Evolutionary conservation across 2,888 invertebrate genomes (phyloP).

Genomic region (Baccha elongata): DNA sequence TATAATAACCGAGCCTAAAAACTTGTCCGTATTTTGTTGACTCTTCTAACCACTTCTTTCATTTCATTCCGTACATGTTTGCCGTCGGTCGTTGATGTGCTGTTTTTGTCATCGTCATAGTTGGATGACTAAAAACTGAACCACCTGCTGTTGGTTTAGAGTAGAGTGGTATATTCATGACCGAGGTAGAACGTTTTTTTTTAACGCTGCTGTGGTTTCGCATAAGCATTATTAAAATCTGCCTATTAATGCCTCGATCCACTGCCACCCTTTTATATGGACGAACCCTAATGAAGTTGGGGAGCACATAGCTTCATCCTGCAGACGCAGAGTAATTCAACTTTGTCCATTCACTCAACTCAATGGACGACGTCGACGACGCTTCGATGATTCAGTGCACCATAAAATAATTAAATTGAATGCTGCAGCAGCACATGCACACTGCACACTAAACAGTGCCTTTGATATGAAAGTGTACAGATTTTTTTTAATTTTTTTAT

Average conservation of each 20-base stretch:
- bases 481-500: constrained; percentile 4
- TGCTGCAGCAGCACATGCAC: constrained; percentile 43
- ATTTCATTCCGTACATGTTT: background rate
- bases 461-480: background rate
- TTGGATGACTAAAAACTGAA: constrained; percentile 65
- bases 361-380: background rate
- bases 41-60: background rate
- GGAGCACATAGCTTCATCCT: background rate
- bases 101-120: constrained; percentile 57
- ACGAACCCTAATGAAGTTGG: no score
- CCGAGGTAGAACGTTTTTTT: constrained; percentile 29
- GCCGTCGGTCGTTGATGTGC: background rate
- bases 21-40: constrained; percentile 16
- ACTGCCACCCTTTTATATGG: no score
- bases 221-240: constrained; percentile 70
- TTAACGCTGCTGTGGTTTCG: constrained; percentile 62
- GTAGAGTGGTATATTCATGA: constrained; percentile 49
- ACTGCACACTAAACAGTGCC: background rate
- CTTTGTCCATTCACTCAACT: constrained; percentile 10
- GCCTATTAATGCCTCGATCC: constrained; percentile 40
- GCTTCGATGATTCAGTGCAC: constrained; percentile 58
- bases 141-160: constrained; percentile 46
- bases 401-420: constrained; percentile 65
- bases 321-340: background rate
- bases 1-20: constrained; percentile 41